Conservation (phyloP, 2,888 invertebrate species). For the Deroplatys truncata region DNA sequence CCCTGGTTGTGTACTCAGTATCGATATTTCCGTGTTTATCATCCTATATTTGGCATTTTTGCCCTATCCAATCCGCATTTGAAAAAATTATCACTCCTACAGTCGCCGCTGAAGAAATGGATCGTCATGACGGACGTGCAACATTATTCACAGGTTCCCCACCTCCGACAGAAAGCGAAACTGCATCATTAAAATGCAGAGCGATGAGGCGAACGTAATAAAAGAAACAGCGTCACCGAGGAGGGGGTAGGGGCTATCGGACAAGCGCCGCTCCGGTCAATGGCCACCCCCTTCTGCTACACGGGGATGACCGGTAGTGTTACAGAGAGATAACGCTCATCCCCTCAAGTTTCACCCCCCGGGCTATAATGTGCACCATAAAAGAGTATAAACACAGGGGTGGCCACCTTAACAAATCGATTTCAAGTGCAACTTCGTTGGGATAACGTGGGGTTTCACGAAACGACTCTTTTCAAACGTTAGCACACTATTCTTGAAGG, state of each 20-base stretch:
- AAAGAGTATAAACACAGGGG: neutral
- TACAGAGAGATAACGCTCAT: conserved; percentile 18
- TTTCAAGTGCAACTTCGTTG: neutral
- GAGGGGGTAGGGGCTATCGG: neutral
- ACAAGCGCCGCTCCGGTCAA: conserved; percentile 8
- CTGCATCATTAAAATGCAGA: neutral
- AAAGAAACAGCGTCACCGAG: neutral
- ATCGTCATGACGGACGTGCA: neutral
- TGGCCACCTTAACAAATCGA: neutral
- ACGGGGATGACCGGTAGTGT: conserved; percentile 20
- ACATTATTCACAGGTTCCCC: neutral
- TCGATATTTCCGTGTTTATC: neutral
- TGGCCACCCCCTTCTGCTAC: conserved; percentile 5
- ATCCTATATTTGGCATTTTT: neutral
- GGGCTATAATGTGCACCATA: neutral
- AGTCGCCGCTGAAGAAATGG: neutral
- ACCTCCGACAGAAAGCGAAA: neutral
- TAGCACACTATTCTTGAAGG: neutral
- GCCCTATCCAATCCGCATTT: neutral
- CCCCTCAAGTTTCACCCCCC: conserved; percentile 8
- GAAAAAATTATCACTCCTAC: neutral
- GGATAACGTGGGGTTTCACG: no score
- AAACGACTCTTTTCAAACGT: neutral
- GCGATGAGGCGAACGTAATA: neutral
- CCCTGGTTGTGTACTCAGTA: neutral